Evolutionary conservation across 1,140 invertebrate species (phyloP).

Genomic region (Drosophila saltans): DNA sequence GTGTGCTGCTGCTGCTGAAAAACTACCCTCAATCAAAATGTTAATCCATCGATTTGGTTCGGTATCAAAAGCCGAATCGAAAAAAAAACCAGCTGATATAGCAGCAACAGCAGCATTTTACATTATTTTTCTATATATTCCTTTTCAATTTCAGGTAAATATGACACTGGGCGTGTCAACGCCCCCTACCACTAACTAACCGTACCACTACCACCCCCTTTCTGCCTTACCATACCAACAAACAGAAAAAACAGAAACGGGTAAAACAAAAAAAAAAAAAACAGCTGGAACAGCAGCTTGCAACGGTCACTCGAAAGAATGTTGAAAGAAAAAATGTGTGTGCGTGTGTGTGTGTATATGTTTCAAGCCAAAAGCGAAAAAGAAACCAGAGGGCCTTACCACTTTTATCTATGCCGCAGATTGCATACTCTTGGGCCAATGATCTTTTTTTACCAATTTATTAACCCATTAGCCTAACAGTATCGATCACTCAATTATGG

Average conservation of each 20-base stretch:
- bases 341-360: background rate
- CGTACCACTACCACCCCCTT: background rate
- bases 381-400: background rate
- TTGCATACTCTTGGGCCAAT: background rate
- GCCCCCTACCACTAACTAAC: slow-evolving; percentile 6
- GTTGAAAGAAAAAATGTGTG: slow-evolving; percentile 11
- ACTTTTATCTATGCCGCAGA: background rate
- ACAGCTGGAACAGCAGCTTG: slow-evolving; percentile 44
- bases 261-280: slow-evolving; percentile 6
- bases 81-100: slow-evolving; percentile 45
- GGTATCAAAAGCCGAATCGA: slow-evolving; percentile 2
- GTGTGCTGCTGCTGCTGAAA: slow-evolving; percentile 64
- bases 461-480: too few relatives aligned
- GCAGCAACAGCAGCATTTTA: slow-evolving; percentile 46
- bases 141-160: slow-evolving; percentile 41
- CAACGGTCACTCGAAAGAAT: slow-evolving; percentile 5
- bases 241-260: slow-evolving; percentile 16
- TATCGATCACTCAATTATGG: too few relatives aligned
- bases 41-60: slow-evolving; percentile 47
- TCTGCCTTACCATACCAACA: background rate
- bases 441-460: too few relatives aligned
- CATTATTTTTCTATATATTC: too few relatives aligned
- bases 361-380: slow-evolving; percentile 1
- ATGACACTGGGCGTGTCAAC: slow-evolving; percentile 38
- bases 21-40: slow-evolving; percentile 69